Base-by-base conservation (phyloP, 2,888 invertebrate species). In the Criorhina ranunculi region DNA sequence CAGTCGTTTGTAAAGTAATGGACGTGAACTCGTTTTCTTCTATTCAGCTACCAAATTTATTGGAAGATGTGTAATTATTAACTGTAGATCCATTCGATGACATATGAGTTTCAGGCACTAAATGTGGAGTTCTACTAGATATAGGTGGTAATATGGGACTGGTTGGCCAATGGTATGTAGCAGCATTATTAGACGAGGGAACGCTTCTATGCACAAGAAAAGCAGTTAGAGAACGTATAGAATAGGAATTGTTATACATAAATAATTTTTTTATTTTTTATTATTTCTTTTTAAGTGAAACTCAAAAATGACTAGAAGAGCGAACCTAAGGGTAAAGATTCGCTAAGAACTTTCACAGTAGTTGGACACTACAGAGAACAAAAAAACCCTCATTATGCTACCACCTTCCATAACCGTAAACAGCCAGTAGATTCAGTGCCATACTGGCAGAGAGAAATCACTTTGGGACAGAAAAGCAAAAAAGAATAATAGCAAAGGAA, bases 141-240 rank as follows among this genome's bases (percentile, higher is more conserved):
- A 95, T 93, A 77, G 95, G 94, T 88, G 96, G 95, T 89, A 96
- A 93, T 87, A 96, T 94, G 87, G 96, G 95, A 91, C 96, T 96
- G 85, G 95, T 95, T 87, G 96, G 96, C 96, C 96, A 96, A 82
- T 96, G 95, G 90, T 96, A 95, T 87, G 95, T 94, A 88, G 94
- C 93, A 88, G 94, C 91, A 89, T 91, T 91, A 90, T 91, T 91
- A 88, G 92, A 90, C 92, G 95, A 93, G 87, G 94, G 94, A 89
- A 91, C 91, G 90, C 91, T 91, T 91, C 91, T 91, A 90, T 90
- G 90, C 90, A 90, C 69, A 86, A 86, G 57, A 57, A 76, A 73
- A 73, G 76, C 60, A 57, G 72, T 81, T 76, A 77, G 55, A 62
- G 9, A 73, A 55, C 37, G 46, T 62, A 42, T 42, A 49, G 33